Base-by-base conservation (phyloP, 1,140 invertebrate genomes). In the Drosophila murphyi region DNA sequence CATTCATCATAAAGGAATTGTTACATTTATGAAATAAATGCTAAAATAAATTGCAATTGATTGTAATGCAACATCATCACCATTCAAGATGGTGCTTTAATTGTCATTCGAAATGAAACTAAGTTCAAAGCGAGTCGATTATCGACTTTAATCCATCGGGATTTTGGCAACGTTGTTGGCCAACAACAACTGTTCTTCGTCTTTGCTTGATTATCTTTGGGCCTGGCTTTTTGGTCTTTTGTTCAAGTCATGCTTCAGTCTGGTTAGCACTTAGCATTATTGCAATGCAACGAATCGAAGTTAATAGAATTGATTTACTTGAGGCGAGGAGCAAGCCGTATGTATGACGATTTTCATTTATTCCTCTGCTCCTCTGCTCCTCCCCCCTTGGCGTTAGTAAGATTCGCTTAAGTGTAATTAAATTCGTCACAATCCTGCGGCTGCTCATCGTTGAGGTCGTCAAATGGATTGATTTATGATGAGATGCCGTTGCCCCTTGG, bases 381-480 rank as follows among this genome's bases (percentile, higher is more conserved):
- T 20, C 20, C 20, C 20, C 20, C 20, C 1, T 20, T 20, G 20
- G 41, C 2, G 8, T 31, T 32, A 5, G 37, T 39, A 55, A 64
- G 62, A 68, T 34, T 62, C 75, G 76, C 80, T 88, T 88, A 88
- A 88, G 71, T 88, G 83, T 88, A 88, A 88, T 88, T 88, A 88
- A 89, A 88, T 88, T 83, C 76, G 68, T 69, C 73, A 63, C 5
- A 41, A 43, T 63, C 32, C 65, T 43, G 29, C 20, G 39, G 12
- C 12, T 64, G 41, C 50, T 61, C 63, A 62, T 61, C 62, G 35
- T 52, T 65, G 43, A 63, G 76, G 76, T 88, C 80, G 74, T 83
- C 83, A 88, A 88, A 88, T 88, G 83, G 85, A 88, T 88, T 88
- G 83, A 88, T 88, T 88, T 88, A 88, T 88, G 83, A 88, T 89